Percentiles rank a stretch among this genome's conserved stretches.
These are phyloP conservation scores for Takifugu rubripes DNA, from an alignment of 2,797 vertebrate species.

Conservation along the genomic window DNA sequence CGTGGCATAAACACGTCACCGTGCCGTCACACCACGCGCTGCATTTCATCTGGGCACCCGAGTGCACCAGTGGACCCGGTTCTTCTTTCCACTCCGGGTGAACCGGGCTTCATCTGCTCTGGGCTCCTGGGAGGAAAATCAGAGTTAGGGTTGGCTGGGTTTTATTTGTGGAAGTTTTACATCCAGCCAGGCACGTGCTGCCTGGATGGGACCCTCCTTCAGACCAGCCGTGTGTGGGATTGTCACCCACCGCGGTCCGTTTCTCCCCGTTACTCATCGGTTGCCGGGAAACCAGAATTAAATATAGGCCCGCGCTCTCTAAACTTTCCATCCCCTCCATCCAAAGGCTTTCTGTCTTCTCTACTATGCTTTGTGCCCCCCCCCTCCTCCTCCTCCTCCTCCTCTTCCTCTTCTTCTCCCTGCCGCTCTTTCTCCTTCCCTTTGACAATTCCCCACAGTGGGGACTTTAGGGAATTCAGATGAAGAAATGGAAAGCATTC, in stretches of 20 bases:
- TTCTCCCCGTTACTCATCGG: conserved; percentile 66
- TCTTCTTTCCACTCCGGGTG: no score
- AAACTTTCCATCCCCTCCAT: conserved; percentile 78
- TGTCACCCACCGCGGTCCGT: conserved; percentile 60
- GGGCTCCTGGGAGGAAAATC: background rate
- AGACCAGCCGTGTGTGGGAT: conserved; percentile 39
- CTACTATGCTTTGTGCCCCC: conserved; percentile 39
- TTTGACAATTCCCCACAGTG: conserved; percentile 64
- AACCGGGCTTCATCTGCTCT: no score
- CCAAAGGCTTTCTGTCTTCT: conserved; percentile 63
- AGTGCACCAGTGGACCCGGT: no score
- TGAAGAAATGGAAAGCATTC: conserved; percentile 83
- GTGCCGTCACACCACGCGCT: background rate
- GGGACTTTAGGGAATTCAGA: conserved; percentile 66
- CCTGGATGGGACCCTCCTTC: conserved; percentile 17
- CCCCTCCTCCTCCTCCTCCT: conserved; percentile 22
- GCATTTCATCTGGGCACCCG: no score
- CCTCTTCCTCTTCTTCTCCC: conserved; percentile 20
- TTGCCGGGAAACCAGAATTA: conserved; percentile 76
- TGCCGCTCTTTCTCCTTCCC: conserved; percentile 24
- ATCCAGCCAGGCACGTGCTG: background rate
- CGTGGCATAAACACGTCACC: conserved; percentile 38
- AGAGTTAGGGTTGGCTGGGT: background rate
- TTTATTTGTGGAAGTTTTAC: conserved; percentile 1
- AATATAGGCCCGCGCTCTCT: conserved; percentile 77